These are phyloP conservation scores for Somateria mollissima DNA, from an alignment of 2,797 vertebrate species.

Conservation along the genomic window DNA sequence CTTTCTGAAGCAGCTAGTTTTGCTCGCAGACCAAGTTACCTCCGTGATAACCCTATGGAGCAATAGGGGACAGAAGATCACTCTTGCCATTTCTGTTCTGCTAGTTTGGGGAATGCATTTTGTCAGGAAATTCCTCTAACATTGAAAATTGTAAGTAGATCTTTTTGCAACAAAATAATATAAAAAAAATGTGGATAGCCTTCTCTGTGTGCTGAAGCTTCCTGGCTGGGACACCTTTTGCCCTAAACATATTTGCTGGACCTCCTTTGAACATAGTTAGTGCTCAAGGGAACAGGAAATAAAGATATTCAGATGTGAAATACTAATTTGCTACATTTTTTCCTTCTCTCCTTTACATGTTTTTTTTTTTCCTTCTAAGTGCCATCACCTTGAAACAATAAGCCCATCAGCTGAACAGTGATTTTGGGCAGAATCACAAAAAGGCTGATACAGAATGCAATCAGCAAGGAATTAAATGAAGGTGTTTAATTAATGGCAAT, in stretches of 20 bases:
- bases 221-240: not conserved
- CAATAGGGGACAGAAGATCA: not conserved
- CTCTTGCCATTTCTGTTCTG: not conserved
- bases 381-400: not conserved
- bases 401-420: not conserved
- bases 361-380: not conserved
- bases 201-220: not conserved
- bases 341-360: not conserved
- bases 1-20: not conserved
- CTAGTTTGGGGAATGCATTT: not conserved
- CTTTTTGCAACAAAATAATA: not conserved
- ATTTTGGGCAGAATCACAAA: not conserved
- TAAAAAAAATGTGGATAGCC: not conserved
- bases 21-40: not conserved
- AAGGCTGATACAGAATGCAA: not conserved
- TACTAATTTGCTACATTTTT: not conserved
- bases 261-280: not conserved
- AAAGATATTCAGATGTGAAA: not conserved
- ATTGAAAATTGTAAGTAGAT: not conserved
- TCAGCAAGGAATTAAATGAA: not conserved
- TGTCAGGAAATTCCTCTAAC: not conserved
- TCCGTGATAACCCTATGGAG: not conserved
- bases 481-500: constrained; percentile 21
- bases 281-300: not conserved
- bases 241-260: not conserved